Conservation (phyloP, 2,797 vertebrate species). For the Propithecus perrieri region DNA sequence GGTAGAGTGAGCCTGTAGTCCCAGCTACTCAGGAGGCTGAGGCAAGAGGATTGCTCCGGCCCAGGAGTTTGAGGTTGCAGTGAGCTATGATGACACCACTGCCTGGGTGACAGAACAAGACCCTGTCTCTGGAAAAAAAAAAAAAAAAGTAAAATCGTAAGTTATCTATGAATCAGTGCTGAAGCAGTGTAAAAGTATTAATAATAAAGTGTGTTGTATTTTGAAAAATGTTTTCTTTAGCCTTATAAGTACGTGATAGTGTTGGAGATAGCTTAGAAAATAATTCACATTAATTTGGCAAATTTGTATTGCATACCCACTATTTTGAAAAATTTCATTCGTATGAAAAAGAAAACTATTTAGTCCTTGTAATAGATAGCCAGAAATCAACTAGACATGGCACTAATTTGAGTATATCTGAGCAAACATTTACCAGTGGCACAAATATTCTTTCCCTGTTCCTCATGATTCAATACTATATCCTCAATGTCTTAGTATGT, state of each 20-base stretch:
- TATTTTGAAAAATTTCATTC: slow-evolving; percentile 7
- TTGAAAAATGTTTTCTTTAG: not conserved
- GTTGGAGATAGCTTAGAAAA: not conserved
- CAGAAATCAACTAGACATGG: not conserved
- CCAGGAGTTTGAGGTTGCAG: too few relatives aligned
- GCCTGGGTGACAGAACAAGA: too few relatives aligned
- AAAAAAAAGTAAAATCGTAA: not conserved
- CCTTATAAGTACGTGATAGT: not conserved
- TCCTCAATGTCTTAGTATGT: not conserved
- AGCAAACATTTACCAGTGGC: not conserved
- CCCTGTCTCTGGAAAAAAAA: too few relatives aligned
- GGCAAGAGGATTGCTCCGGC: too few relatives aligned
- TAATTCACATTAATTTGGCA: not conserved
- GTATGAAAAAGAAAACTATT: not conserved
- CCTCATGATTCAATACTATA: not conserved
- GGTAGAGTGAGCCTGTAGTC: too few relatives aligned
- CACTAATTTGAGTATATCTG: not conserved
- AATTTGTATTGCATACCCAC: not conserved
- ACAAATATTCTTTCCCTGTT: not conserved
- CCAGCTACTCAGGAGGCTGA: too few relatives aligned
- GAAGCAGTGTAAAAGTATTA: not conserved
- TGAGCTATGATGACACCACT: too few relatives aligned
- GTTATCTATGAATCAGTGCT: not conserved
- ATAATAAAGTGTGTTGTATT: not conserved
- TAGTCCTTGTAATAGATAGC: not conserved